Percentiles rank a stretch among this genome's conserved stretches.
Evolutionary conservation across 92 coral and sea anemone species (phyloP).

Genomic region (Nematostella vectensis): DNA sequence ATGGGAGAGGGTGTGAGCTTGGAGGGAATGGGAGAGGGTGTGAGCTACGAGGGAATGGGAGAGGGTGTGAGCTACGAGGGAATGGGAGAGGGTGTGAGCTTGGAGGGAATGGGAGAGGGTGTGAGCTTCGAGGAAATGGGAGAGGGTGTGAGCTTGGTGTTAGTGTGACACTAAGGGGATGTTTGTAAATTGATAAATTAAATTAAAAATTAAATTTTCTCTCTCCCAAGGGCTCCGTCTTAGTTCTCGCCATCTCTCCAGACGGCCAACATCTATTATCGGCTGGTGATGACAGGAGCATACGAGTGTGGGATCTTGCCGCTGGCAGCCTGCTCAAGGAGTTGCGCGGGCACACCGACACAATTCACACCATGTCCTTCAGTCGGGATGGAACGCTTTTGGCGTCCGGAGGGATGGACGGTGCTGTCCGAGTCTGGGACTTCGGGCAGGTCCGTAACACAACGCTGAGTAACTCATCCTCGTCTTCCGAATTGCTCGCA

Average conservation of each 20-base stretch:
- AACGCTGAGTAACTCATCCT: constrained; percentile 30
- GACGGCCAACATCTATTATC: constrained; percentile 88
- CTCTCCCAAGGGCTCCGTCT: constrained; percentile 55
- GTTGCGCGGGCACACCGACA: constrained; percentile 93
- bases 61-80: no score
- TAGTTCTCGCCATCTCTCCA: constrained; percentile 64
- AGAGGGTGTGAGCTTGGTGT: no score
- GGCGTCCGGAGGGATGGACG: constrained; percentile 79
- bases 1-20: no score
- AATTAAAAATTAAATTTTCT: no score
- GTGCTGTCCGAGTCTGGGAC: constrained; percentile 79
- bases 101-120: no score
- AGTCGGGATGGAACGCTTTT: constrained; percentile 78
- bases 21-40: no score
- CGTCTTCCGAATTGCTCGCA: constrained; percentile 63
- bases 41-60: no score
- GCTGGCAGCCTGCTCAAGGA: constrained; percentile 81
- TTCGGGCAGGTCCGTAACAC: constrained; percentile 67
- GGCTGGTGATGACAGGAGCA: constrained; percentile 93
- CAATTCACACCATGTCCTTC: constrained; percentile 69
- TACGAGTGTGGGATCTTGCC: constrained; percentile 92
- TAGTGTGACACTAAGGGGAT: no score
- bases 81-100: no score
- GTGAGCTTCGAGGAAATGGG: no score
- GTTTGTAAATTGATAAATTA: no score